These are phyloP conservation scores for Thaumetopoea pityocampa DNA, from an alignment of 1,140 invertebrate species.

Conservation along the genomic window DNA sequence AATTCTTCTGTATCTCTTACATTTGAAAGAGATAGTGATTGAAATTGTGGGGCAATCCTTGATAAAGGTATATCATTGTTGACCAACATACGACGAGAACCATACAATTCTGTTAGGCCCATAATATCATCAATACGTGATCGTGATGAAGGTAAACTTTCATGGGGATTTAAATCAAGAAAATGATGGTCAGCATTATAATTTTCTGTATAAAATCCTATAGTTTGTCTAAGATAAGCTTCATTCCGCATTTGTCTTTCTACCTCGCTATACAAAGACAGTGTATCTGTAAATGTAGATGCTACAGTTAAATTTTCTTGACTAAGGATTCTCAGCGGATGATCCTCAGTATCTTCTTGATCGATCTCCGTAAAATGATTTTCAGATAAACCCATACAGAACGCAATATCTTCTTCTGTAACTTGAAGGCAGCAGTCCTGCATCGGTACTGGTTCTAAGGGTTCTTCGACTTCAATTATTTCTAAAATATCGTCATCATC, in stretches of 20 bases:
- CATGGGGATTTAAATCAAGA: conserved; percentile 48
- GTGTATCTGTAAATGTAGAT: conserved; percentile 89
- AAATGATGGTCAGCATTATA: conserved; percentile 42
- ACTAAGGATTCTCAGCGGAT: conserved; percentile 90
- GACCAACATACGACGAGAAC: conserved; percentile 49
- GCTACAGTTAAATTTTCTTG: conserved; percentile 93
- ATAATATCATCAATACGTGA: conserved; percentile 60
- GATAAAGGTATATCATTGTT: conserved; percentile 38
- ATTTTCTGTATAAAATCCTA: conserved; percentile 65
- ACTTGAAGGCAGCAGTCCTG: conserved; percentile 91
- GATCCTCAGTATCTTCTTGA: conserved; percentile 81
- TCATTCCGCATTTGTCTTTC: conserved; percentile 76
- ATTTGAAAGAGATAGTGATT: conserved; percentile 84
- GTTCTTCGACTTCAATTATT: conserved; percentile 89
- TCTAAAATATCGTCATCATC: conserved; percentile 85
- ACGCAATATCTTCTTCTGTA: conserved; percentile 93
- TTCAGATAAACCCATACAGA: conserved; percentile 86
- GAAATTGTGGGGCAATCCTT: conserved; percentile 75
- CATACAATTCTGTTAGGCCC: conserved; percentile 55
- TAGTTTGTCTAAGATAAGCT: conserved; percentile 66
- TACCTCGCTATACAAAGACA: conserved; percentile 85
- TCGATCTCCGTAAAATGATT: conserved; percentile 84
- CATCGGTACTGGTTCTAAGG: conserved; percentile 86
- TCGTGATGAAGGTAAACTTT: conserved; percentile 55
- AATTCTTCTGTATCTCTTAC: conserved; percentile 81